phyloP scores from a whole-genome alignment of 30 jellyfish, hydroid and myxozoan genomes.

The Chironex yamaguchii region DNA sequence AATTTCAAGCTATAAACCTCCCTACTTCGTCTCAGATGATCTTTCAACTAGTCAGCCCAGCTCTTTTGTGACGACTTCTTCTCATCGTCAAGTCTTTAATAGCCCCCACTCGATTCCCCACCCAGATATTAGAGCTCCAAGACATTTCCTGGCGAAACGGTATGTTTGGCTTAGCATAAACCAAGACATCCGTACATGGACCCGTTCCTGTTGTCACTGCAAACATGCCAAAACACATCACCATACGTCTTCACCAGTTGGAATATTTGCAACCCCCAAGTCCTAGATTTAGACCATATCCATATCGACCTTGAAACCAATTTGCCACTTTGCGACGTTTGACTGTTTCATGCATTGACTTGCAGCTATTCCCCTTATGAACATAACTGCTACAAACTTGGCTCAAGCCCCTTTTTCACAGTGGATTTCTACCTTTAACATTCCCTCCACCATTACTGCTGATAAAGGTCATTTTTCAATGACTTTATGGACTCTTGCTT shows the following conservation, averaged over 20 bases:
- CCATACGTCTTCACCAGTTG: conserved; percentile 18
- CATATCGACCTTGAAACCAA: conserved; percentile 22
- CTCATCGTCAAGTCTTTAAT: not conserved
- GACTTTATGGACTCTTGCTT: too few species aligned
- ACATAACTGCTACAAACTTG: too few species aligned
- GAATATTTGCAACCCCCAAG: conserved; percentile 12
- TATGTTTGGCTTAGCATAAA: conserved; percentile 38
- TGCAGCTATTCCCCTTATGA: too few species aligned
- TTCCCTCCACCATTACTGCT: too few species aligned
- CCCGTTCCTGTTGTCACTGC: conserved; percentile 13
- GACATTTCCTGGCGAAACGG: conserved; percentile 9
- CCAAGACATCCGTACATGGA: conserved; percentile 5
- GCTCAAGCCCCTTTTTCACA: too few species aligned
- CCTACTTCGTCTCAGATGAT: not conserved
- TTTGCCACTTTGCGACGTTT: conserved; percentile 1
- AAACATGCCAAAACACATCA: conserved; percentile 26
- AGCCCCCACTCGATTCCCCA: not conserved
- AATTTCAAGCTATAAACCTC: not conserved
- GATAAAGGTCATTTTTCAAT: too few species aligned
- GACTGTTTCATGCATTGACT: too few species aligned
- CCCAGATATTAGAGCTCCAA: conserved; percentile 23
- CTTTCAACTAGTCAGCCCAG: not conserved
- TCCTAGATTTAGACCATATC: conserved; percentile 27
- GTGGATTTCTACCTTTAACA: too few species aligned
- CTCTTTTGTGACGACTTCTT: conserved; percentile 24